Percentiles rank a stretch among this genome's conserved stretches.
phyloP scores from a whole-genome alignment of 2,888 invertebrate species.

The Tupiocoris notatus region DNA sequence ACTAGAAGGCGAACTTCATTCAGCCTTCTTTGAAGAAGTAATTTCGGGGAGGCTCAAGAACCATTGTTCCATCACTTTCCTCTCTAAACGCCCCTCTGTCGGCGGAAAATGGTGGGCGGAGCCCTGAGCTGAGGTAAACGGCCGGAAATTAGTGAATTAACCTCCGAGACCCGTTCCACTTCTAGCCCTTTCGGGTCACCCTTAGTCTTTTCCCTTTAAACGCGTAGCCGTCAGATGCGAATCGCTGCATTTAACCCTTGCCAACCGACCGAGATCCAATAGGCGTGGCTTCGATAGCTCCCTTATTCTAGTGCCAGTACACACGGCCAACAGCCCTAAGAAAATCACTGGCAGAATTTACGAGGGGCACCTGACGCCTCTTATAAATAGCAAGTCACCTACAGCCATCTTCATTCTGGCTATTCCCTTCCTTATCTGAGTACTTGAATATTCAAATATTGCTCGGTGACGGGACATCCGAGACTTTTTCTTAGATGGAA shows the following conservation, averaged over 20 bases:
- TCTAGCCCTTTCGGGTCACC: neutral
- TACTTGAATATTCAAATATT: no score
- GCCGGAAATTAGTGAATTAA: neutral
- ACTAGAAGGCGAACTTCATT: neutral
- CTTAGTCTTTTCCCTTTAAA: neutral
- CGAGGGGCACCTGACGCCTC: neutral
- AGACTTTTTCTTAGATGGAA: no score
- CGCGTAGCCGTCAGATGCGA: neutral
- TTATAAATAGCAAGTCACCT: neutral
- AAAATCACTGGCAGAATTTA: neutral
- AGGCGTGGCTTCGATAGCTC: neutral
- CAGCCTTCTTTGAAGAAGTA: neutral
- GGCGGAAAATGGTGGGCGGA: neutral
- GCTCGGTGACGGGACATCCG: no score
- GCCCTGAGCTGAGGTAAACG: neutral
- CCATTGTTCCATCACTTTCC: neutral
- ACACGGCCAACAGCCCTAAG: no score
- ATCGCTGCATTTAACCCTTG: neutral
- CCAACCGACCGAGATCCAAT: neutral
- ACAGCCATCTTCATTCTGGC: no score
- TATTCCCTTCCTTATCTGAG: no score
- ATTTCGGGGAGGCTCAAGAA: neutral
- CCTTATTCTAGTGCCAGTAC: no score
- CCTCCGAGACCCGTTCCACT: neutral
- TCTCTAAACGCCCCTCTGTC: conserved; percentile 11